phyloP scores from a whole-genome alignment of 2,113 vertebrate species.

The Saimiri boliviensis region DNA sequence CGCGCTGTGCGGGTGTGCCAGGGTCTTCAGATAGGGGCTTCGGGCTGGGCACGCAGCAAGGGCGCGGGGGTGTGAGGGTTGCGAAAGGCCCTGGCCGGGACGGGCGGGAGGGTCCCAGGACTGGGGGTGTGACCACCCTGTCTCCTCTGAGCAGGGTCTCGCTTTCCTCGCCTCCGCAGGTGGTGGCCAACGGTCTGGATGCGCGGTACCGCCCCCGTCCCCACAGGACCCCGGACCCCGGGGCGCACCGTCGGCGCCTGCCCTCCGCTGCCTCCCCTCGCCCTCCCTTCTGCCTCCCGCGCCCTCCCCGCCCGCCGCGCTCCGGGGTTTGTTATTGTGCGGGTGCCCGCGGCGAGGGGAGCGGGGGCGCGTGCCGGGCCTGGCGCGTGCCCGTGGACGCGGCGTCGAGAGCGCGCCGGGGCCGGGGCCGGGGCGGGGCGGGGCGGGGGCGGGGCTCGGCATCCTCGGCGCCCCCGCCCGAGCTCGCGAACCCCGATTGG shows the following conservation, averaged over 20 bases:
- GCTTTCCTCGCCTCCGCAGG: not conserved
- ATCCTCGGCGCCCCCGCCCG: not conserved
- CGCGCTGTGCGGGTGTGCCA: not conserved
- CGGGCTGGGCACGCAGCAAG: not conserved
- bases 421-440: not conserved
- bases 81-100: accelerated
- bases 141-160: not conserved
- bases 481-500: constrained; percentile 61
- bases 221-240: not conserved
- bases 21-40: not conserved
- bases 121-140: not conserved
- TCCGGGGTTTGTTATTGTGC: constrained; percentile 17
- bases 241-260: not conserved
- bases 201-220: no score
- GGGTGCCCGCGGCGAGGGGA: not conserved
- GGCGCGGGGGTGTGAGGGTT: not conserved
- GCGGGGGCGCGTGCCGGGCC: not conserved
- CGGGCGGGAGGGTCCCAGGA: not conserved
- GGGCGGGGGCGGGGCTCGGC: constrained; percentile 34
- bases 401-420: constrained; percentile 10
- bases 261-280: not conserved
- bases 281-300: not conserved
- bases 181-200: not conserved
- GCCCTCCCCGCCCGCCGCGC: not conserved
- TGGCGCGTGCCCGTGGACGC: constrained; percentile 42